Evolutionary conservation across 2,797 vertebrate genomes (phyloP).

Genomic region (Poliocrania exsul): DNA sequence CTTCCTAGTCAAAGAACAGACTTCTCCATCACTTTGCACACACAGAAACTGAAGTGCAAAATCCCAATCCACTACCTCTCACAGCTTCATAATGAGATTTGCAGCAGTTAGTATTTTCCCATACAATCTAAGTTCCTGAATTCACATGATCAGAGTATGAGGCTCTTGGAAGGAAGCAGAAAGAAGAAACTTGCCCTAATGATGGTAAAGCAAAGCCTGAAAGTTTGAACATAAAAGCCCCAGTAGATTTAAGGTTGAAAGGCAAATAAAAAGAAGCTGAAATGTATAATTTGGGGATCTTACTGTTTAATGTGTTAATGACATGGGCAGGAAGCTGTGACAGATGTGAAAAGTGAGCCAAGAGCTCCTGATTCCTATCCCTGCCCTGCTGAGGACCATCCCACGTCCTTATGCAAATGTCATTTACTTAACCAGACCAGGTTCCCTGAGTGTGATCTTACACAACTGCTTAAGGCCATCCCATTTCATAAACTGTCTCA

Average conservation of each 20-base stretch:
- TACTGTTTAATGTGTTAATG: background rate
- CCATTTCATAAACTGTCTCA: background rate
- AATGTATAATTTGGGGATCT: background rate
- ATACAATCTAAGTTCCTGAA: background rate
- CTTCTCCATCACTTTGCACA: background rate
- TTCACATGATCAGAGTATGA: background rate
- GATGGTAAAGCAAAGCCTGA: background rate
- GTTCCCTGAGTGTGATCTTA: background rate
- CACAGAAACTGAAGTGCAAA: background rate
- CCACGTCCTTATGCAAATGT: slow-evolving; percentile 8
- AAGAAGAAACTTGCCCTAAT: background rate
- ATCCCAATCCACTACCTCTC: background rate
- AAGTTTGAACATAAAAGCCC: background rate
- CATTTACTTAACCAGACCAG: background rate
- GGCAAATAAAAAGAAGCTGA: background rate
- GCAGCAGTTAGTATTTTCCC: slow-evolving; percentile 12
- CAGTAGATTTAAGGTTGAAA: background rate
- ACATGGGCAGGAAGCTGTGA: background rate
- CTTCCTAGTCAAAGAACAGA: background rate
- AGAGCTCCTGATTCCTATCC: slow-evolving; percentile 15
- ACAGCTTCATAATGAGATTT: background rate
- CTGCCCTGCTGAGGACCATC: background rate
- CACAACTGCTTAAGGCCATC: background rate
- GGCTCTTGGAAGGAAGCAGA: slow-evolving; percentile 3
- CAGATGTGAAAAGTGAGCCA: background rate